phyloP scores from a whole-genome alignment of 37 sponge, comb jelly and placozoan species.

The Spongilla lacustris region DNA sequence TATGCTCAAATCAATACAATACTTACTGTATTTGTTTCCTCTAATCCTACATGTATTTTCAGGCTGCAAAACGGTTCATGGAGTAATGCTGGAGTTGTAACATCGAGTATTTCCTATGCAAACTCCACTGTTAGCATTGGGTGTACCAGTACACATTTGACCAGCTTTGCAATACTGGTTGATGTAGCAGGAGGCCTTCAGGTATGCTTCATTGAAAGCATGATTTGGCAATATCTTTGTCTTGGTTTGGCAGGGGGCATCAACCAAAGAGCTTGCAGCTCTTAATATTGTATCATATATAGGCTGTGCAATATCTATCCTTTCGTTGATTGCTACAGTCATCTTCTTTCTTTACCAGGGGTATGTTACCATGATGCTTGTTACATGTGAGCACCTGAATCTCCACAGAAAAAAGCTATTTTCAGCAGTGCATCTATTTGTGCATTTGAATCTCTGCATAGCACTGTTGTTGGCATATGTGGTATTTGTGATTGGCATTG shows the following conservation, averaged over 20 bases:
- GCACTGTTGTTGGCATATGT: constrained; percentile 26
- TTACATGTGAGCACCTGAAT: too few species aligned
- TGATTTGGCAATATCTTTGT: background rate
- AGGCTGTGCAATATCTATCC: constrained; percentile 5
- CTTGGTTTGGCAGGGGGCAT: background rate
- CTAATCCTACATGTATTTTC: background rate
- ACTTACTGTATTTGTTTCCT: background rate
- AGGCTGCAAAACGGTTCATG: background rate
- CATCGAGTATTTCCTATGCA: background rate
- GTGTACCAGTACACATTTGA: constrained; percentile 30
- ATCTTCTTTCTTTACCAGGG: constrained; percentile 15
- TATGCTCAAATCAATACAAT: background rate
- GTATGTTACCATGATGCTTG: background rate
- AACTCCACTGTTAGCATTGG: background rate
- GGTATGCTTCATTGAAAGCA: background rate
- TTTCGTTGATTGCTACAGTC: background rate
- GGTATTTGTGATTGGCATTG: constrained; percentile 35
- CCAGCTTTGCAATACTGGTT: constrained; percentile 58
- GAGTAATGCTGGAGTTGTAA: background rate
- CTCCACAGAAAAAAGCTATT: too few species aligned
- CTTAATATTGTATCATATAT: constrained; percentile 3
- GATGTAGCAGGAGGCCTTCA: constrained; percentile 38
- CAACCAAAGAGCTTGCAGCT: background rate
- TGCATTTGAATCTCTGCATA: constrained; percentile 52
- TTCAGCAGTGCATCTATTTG: constrained; percentile 30